phyloP scores from a whole-genome alignment of 2,888 invertebrate genomes.

The Ochropleura plecta region DNA sequence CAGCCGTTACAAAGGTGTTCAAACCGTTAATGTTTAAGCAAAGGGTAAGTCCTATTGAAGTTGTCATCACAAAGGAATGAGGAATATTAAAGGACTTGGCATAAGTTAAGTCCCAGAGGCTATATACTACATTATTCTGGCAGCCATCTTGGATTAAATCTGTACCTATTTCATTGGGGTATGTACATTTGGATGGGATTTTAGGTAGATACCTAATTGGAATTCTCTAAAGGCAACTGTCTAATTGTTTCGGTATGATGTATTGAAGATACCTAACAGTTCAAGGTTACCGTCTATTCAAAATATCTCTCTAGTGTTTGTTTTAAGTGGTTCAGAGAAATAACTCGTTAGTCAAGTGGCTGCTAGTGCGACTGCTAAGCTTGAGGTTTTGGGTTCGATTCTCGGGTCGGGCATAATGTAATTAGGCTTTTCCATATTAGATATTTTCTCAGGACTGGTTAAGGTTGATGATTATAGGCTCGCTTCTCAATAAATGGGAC shows the following conservation, averaged over 20 bases:
- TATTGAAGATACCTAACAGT: background rate
- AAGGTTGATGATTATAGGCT: no score
- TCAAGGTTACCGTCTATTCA: background rate
- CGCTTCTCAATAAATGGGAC: no score
- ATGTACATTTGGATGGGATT: constrained; percentile 29
- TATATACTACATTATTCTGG: constrained; percentile 24
- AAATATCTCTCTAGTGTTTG: background rate
- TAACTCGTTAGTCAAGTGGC: no score
- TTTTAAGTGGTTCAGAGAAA: background rate
- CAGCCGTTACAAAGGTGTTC: constrained; percentile 20
- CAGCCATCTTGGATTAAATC: constrained; percentile 33
- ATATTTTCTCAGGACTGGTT: no score
- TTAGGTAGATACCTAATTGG: constrained; percentile 11
- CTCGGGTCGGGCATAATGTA: no score
- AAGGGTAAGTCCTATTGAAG: constrained; percentile 37
- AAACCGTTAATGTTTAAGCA: constrained; percentile 10
- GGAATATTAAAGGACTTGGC: constrained; percentile 16
- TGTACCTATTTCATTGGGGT: background rate
- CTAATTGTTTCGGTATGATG: constrained; percentile 6
- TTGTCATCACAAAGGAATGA: constrained; percentile 27
- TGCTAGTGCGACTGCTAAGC: no score
- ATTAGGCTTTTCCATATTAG: no score
- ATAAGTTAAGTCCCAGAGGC: constrained; percentile 12
- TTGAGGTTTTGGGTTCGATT: no score
- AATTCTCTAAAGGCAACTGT: background rate